These are phyloP conservation scores for Pseudocheirus occidentalis DNA, from an alignment of 2,797 vertebrate species.

Conservation along the genomic window DNA sequence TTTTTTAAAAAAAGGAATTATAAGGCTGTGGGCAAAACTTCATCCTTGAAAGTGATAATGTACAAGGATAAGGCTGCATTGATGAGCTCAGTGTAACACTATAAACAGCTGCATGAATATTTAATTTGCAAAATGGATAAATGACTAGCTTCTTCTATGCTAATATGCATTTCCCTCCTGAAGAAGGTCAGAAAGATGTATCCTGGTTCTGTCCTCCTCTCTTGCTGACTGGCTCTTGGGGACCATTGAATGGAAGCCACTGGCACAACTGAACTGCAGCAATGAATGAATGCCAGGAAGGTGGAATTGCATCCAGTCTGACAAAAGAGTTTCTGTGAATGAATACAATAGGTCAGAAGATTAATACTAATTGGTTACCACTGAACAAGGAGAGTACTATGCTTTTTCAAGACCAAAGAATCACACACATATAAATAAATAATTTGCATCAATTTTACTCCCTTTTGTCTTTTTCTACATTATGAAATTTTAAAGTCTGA, in stretches of 20 bases:
- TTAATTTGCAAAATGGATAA: background rate
- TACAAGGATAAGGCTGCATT: background rate
- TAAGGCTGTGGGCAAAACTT: background rate
- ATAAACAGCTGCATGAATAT: background rate
- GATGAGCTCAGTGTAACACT: background rate
- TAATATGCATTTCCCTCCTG: background rate
- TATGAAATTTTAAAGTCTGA: background rate
- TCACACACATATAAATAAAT: fast-evolving
- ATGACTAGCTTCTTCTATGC: background rate
- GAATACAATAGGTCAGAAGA: background rate
- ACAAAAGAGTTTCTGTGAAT: background rate
- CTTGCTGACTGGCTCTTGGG: background rate
- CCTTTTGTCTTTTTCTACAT: background rate
- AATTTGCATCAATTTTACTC: background rate
- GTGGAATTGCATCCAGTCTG: background rate
- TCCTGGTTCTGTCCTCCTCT: background rate
- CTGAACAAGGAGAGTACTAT: background rate
- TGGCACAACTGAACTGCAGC: background rate
- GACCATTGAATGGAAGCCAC: background rate
- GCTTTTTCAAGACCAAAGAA: background rate
- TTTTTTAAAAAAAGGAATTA: background rate
- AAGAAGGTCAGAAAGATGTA: background rate
- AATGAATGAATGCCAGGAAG: background rate
- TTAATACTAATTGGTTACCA: background rate
- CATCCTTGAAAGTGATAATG: background rate